Conservation (phyloP, 2,797 vertebrate species). For the Yasuhikotakia modesta region DNA sequence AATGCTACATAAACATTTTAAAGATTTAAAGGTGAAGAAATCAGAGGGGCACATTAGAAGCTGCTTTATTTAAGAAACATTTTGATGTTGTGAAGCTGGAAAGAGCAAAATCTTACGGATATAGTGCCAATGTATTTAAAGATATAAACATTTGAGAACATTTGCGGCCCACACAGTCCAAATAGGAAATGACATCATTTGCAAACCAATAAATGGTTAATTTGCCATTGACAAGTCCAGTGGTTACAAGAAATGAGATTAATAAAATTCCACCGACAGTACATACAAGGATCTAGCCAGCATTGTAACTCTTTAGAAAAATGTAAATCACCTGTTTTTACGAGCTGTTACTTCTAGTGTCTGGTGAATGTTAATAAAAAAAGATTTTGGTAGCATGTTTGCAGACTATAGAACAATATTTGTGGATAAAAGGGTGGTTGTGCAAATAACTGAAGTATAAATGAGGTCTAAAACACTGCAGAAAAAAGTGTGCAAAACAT, state of each 20-base stretch:
- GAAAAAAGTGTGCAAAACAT: neutral
- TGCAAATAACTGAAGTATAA: neutral
- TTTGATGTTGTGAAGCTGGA: neutral
- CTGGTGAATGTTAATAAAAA: too few species aligned
- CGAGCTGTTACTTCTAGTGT: too few species aligned
- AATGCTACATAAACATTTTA: constrained; percentile 18
- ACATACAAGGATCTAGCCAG: too few species aligned
- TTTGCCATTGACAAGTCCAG: neutral
- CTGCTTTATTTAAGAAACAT: neutral
- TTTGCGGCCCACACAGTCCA: neutral
- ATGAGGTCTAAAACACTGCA: neutral
- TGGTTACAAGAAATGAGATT: neutral
- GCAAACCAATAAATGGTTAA: constrained; percentile 4
- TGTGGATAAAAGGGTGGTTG: neutral
- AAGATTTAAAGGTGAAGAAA: constrained; percentile 7
- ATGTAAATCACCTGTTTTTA: too few species aligned
- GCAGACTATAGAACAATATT: too few species aligned
- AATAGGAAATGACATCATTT: neutral
- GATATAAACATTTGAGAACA: constrained; percentile 28
- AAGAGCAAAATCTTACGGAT: neutral
- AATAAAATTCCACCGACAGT: neutral
- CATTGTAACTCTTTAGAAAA: too few species aligned
- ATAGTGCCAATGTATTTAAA: too few species aligned
- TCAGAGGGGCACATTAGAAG: neutral
- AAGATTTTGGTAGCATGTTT: too few species aligned